Evolutionary conservation across 2,113 vertebrate genomes (phyloP).

Genomic region (Rhizomys pruinosus): DNA sequence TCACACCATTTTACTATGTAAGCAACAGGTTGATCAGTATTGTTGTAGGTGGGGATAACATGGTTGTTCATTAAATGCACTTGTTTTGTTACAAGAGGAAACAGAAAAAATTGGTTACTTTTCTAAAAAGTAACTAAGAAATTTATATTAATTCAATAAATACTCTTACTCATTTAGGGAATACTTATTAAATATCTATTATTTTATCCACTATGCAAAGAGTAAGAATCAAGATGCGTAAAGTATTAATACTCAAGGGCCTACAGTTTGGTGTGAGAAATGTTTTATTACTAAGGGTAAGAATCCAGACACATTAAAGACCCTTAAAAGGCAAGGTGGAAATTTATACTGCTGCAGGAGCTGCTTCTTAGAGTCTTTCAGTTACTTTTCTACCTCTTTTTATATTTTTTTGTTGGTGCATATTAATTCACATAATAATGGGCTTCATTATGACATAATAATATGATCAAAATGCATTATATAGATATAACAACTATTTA

Average conservation of each 20-base stretch:
- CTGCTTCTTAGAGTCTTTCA: not conserved
- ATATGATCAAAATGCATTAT: not conserved
- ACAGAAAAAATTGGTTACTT: not conserved
- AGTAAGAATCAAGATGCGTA: not conserved
- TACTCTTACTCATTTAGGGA: not conserved
- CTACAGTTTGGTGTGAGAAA: not conserved
- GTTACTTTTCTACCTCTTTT: not conserved
- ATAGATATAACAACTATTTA: not conserved
- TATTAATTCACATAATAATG: not conserved
- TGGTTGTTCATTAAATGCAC: not conserved
- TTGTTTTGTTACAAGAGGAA: constrained; percentile 33
- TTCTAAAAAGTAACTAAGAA: not conserved
- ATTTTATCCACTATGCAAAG: not conserved
- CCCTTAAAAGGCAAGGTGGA: not conserved
- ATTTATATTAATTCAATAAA: constrained; percentile 8
- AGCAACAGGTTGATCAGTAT: not conserved
- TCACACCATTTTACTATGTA: not conserved
- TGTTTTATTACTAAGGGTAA: not conserved
- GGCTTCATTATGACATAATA: not conserved
- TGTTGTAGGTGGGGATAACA: not conserved
- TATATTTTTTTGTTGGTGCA: not conserved
- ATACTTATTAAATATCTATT: not conserved
- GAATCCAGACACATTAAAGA: not conserved
- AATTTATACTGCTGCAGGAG: not conserved
- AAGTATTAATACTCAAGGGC: not conserved